Percentiles rank a stretch among this genome's conserved stretches.
Conservation (phyloP, 2,113 vertebrate species). For the Antechinus stuartii region DNA sequence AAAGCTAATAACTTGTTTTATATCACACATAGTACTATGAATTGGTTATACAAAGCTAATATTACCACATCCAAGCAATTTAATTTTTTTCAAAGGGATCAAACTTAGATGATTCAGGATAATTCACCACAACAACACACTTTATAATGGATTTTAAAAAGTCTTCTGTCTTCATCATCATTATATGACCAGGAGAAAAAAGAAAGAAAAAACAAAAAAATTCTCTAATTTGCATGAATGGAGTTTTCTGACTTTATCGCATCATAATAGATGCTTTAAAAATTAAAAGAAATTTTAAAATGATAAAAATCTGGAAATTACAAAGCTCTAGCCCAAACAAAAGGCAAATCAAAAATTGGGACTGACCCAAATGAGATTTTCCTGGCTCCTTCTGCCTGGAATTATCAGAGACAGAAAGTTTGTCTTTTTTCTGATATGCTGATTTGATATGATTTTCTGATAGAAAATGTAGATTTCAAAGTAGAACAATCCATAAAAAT, state of each 20-base stretch:
- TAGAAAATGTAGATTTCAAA: not conserved
- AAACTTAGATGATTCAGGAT: no score
- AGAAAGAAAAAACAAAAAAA: not conserved
- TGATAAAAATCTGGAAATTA: not conserved
- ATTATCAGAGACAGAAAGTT: not conserved
- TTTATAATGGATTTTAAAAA: not conserved
- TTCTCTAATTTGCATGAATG: not conserved
- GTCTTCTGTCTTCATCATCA: not conserved
- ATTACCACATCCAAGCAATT: not conserved
- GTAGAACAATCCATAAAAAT: not conserved
- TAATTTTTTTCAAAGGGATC: not conserved
- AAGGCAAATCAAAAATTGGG: not conserved
- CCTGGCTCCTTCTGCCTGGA: not conserved
- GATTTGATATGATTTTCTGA: no score
- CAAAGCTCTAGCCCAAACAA: not conserved
- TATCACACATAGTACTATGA: not conserved
- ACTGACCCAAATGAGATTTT: not conserved
- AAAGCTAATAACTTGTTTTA: no score
- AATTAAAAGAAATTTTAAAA: no score
- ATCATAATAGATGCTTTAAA: not conserved
- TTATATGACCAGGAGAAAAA: not conserved
- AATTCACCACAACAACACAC: not conserved
- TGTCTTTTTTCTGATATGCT: not conserved
- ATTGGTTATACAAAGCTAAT: not conserved
- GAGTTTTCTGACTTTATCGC: not conserved